Conservation (phyloP, 2,888 invertebrate species). For the Lycophotia porphyrea region DNA sequence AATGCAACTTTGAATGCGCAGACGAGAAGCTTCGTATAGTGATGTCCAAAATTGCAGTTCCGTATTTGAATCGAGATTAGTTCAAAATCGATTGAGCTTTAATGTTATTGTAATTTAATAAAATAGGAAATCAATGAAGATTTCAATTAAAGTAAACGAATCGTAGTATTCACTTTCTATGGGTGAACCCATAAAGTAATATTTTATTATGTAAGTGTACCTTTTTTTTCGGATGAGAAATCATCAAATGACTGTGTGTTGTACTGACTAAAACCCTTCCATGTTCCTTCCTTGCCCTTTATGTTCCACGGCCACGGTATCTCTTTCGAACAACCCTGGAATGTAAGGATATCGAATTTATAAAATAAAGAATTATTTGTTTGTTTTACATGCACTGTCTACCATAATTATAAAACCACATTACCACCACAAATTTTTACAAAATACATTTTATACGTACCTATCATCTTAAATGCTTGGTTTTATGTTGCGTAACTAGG, state of each 20-base stretch:
- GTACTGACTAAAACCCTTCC: too few relatives aligned
- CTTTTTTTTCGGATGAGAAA: too few relatives aligned
- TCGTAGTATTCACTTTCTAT: background rate
- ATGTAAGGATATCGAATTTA: too few relatives aligned
- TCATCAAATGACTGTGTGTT: too few relatives aligned
- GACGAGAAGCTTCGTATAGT: conserved; percentile 56
- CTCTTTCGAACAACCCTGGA: too few relatives aligned
- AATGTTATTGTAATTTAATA: background rate
- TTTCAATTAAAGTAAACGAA: background rate
- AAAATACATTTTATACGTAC: background rate
- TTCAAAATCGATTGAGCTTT: background rate
- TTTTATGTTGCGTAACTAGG: background rate
- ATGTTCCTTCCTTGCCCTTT: too few relatives aligned
- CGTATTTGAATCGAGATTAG: background rate
- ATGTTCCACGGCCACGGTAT: too few relatives aligned
- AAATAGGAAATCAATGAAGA: background rate
- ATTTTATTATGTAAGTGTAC: background rate
- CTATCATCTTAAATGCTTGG: background rate
- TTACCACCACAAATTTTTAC: background rate
- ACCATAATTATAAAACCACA: background rate
- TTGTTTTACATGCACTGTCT: background rate
- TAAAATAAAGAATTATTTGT: background rate
- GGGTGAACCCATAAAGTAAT: background rate
- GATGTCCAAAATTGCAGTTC: conserved; percentile 12
- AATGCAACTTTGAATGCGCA: conserved; percentile 56